Evolutionary conservation across 2,888 invertebrate species (phyloP), one percentile per base, ranked within the genome.

Genomic region (Meliscaeva auricollis): DNA sequence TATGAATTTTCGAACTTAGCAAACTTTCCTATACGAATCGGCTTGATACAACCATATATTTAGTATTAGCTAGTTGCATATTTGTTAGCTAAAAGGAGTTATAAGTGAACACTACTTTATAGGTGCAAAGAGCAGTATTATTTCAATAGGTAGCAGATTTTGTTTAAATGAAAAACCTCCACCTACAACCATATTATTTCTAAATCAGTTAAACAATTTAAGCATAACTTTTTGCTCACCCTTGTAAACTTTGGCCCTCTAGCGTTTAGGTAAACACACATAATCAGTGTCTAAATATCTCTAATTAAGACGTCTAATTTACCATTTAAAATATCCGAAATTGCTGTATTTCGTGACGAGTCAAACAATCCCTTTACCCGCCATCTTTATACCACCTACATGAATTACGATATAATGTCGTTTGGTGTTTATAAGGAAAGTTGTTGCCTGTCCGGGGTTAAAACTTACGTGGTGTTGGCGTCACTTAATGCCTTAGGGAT

Each of bases 221-320:
- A 32, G 32, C 32, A 6, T 32, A 32, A 32, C 32, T 32, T 32
- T 52, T 2, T 17, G 13, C n/a, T n/a, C 11, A 9, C 11, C 17
- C 11, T 32, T 9, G 52, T 35, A 4, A 58, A 38, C 11, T 22
- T 4, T 8, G 13, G 20, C n/a, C n/a, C 58, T 60, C 3, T 8
- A 8, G 20, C 22, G 8, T 58, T 15, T 15, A 56, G 22, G 1
- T 22, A 15, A 1, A 2, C n/a, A 15, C 5, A 46, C 9, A 38
- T 26, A 38, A 78, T 64, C 74, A 64, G 62, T 69, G 48, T 69
- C 56, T 69, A 22, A 70, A 58, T 58, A 79, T 84, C 70, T 62
- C 74, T 75, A 84, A 84, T 84, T 84, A 84, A 84, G 79, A 64
- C 52, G 74, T 84, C 75, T 83, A 58, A 70, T 41, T 79, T 26